Base-by-base conservation (phyloP, 2,888 invertebrate genomes). In the Drosophila kanekoi region DNA sequence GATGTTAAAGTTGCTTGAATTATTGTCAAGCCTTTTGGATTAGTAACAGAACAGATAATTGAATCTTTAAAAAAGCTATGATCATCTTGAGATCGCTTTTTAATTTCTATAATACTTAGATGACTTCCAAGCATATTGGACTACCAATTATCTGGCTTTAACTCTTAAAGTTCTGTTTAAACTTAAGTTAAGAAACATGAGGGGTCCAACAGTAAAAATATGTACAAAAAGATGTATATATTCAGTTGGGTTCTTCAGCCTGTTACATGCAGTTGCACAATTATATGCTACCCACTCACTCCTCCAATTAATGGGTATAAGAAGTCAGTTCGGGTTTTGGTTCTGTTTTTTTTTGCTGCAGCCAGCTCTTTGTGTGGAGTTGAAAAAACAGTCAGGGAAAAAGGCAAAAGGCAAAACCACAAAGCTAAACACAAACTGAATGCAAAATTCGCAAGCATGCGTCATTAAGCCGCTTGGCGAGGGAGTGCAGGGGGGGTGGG, bases 341-440 rank as follows among this genome's bases (percentile, higher is more conserved):
- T 18, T 53, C 48, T 51, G 33, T 43, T 63, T 48, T 33, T 48
- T 33, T 51, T 40, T 40, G 28, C 52, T 49, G 58, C 45, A 41
- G 57, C 53, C 44, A 38, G 64, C 38, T 52, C 70, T 73, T 73
- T 69, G 73, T 73, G 51, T 75, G 73, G 63, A 62, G 52, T 58
- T 74, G 49, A 16, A 49, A 47, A 49, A 47, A 49, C 44, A 41
- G 57, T 14, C 49, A 41, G 63, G 58, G 56, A 71, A 28, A 57
- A 72, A 52, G 54, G 72, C 49, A 53, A 61, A 65, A 70, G 61
- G 57, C 74, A 60, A 66, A 76, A 67, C 65, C 81, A 48, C 74
- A 77, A 77, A 77, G 75, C 77, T 75, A 80, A 80, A 80, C 79
- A 77, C 75, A 59, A 77, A 72, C 81, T 70, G 79, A 79, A 80